Evolutionary conservation across 2,797 vertebrate species (phyloP).

Genomic region (Ambastaia sidthimunki): DNA sequence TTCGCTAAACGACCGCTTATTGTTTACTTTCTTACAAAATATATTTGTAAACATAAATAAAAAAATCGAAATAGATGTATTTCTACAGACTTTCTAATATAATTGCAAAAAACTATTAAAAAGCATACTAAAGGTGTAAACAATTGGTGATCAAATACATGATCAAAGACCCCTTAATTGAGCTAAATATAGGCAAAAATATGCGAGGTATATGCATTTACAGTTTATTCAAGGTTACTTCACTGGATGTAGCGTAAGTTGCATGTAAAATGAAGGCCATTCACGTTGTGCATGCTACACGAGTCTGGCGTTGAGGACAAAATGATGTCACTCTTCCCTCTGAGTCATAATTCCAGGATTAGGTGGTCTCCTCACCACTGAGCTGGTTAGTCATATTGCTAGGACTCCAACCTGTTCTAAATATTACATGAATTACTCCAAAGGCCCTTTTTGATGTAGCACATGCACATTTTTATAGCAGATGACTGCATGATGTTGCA

Average conservation of each 20-base stretch:
- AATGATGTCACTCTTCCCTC: slow-evolving; percentile 78
- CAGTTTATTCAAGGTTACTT: neutral
- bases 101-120: too few relatives aligned
- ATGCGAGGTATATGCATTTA: too few relatives aligned
- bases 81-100: too few relatives aligned
- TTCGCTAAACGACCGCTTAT: neutral
- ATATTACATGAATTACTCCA: neutral
- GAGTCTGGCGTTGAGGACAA: slow-evolving; percentile 59
- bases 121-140: neutral
- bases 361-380: slow-evolving; percentile 66
- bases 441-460: neutral
- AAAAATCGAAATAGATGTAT: too few relatives aligned
- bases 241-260: neutral
- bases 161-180: too few relatives aligned
- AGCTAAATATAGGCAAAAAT: too few relatives aligned
- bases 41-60: too few relatives aligned
- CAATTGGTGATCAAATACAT: too few relatives aligned
- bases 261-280: slow-evolving; percentile 20
- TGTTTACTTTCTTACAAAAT: neutral
- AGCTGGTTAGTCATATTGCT: slow-evolving; percentile 64
- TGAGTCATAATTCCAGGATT: slow-evolving; percentile 82
- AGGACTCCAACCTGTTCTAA: slow-evolving; percentile 1
- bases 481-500: neutral
- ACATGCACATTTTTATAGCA: neutral
- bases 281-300: slow-evolving; percentile 16